Evolutionary conservation across 2,113 vertebrate species (phyloP).

Genomic region (Brachirus orientalis): DNA sequence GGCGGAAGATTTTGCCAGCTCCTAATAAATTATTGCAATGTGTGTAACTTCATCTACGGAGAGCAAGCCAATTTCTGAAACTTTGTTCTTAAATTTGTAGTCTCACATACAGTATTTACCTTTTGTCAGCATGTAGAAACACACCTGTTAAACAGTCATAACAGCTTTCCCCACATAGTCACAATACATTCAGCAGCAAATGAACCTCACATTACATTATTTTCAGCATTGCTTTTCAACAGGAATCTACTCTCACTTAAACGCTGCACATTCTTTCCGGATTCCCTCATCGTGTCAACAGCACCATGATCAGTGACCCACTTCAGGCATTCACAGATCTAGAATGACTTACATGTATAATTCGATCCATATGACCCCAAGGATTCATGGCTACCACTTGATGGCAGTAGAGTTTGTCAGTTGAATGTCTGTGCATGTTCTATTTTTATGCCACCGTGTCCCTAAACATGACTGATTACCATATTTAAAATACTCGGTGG

Average conservation of each 20-base stretch:
- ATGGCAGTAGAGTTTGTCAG: conserved; percentile 34
- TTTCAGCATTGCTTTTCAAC: not conserved
- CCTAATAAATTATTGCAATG: conserved; percentile 41
- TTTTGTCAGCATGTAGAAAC: too few relatives aligned
- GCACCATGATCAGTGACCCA: conserved; percentile 7
- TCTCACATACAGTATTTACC: not conserved
- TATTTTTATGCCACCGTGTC: too few relatives aligned
- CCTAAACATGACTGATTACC: too few relatives aligned
- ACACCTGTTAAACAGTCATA: not conserved
- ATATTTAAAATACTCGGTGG: too few relatives aligned
- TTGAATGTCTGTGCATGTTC: too few relatives aligned
- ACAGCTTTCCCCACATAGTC: not conserved
- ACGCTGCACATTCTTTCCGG: conserved; percentile 7
- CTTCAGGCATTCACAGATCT: not conserved
- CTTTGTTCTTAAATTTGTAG: not conserved
- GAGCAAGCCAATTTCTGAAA: not conserved
- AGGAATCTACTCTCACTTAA: not conserved
- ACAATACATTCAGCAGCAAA: not conserved
- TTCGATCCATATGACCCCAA: conserved; percentile 28
- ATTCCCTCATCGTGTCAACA: conserved; percentile 16
- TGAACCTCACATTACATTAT: too few relatives aligned
- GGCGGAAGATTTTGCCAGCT: conserved; percentile 32
- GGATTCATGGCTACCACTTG: conserved; percentile 33
- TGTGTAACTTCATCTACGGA: conserved; percentile 12
- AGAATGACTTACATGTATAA: conserved; percentile 3